These are phyloP conservation scores for Paralichthys olivaceus DNA, from an alignment of 2,113 vertebrate species.

Conservation along the genomic window DNA sequence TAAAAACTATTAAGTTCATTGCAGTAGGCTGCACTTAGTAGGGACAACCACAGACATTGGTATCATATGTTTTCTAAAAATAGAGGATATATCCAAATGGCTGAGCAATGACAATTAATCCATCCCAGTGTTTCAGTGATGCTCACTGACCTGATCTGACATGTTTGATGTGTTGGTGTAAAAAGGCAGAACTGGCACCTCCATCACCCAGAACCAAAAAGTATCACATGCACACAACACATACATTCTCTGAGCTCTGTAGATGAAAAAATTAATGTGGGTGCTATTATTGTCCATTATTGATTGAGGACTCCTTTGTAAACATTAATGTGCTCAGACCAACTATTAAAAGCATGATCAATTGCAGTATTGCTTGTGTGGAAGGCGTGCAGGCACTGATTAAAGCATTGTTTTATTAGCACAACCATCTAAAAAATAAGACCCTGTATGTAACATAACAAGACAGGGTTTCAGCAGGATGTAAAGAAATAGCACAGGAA, in stretches of 20 bases:
- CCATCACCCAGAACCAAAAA: slow-evolving; percentile 3
- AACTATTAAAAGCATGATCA: slow-evolving; percentile 33
- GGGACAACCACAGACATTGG: not conserved
- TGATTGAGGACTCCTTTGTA: not conserved
- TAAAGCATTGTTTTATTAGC: not conserved
- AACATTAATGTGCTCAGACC: slow-evolving; percentile 15
- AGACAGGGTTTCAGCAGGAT: not conserved
- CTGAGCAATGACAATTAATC: slow-evolving; percentile 57
- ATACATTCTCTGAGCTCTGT: not conserved
- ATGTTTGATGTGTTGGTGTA: slow-evolving; percentile 10
- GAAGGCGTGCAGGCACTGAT: not conserved
- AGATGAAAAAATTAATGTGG: slow-evolving; percentile 17
- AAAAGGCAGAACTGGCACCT: slow-evolving; percentile 7
- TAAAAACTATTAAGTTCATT: no score
- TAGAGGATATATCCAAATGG: slow-evolving; percentile 56
- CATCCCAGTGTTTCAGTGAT: slow-evolving; percentile 49
- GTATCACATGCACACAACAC: not conserved
- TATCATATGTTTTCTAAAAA: slow-evolving; percentile 52
- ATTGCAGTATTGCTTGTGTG: slow-evolving; percentile 14
- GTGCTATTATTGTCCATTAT: slow-evolving; percentile 19
- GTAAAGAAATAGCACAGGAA: not conserved
- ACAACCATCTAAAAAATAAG: slow-evolving; percentile 1
- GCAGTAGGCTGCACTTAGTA: not conserved
- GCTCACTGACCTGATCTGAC: slow-evolving; percentile 52
- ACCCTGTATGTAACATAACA: not conserved